A percentile compares a stretch with the other conserved stretches of the same genome.
Evolutionary conservation across 2,797 vertebrate species (phyloP).

Genomic region (Channa striata): DNA sequence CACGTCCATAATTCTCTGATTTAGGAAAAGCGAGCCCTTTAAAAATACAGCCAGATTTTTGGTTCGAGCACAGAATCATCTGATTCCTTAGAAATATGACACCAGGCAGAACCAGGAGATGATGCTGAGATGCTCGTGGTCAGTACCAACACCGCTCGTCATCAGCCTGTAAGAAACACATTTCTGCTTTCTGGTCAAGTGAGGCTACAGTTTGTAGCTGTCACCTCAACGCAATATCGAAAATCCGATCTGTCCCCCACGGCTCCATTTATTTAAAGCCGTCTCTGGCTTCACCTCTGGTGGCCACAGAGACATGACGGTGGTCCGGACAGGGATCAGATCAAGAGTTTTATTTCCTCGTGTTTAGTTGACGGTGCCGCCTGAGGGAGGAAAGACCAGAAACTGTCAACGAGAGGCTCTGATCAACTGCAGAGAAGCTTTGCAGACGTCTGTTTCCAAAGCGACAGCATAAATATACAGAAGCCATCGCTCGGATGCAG

Average conservation of each 20-base stretch:
- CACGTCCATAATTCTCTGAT: too few species aligned
- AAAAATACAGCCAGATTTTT: too few species aligned
- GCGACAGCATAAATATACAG: background rate
- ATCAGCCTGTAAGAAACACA: background rate
- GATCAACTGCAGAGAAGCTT: constrained; percentile 16
- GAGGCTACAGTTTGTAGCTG: constrained; percentile 27
- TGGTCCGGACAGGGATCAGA: constrained; percentile 9
- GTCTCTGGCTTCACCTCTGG: constrained; percentile 11
- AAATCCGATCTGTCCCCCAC: constrained; percentile 21
- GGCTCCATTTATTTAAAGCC: constrained; percentile 34
- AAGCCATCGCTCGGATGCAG: background rate
- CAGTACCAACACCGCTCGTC: background rate
- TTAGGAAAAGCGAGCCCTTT: too few species aligned
- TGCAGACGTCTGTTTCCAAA: constrained; percentile 7
- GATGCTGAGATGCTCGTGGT: too few species aligned
- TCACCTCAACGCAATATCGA: constrained; percentile 27
- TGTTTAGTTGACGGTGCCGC: constrained; percentile 17
- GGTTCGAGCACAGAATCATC: too few species aligned
- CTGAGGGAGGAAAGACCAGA: background rate
- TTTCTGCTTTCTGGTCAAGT: background rate
- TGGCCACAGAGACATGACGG: background rate
- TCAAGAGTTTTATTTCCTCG: constrained; percentile 24
- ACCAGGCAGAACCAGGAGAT: too few species aligned
- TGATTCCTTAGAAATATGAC: too few species aligned
- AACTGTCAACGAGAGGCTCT: constrained; percentile 17